Conservation (phyloP, 2,113 vertebrate genomes). For the Cisticola juncidis region DNA sequence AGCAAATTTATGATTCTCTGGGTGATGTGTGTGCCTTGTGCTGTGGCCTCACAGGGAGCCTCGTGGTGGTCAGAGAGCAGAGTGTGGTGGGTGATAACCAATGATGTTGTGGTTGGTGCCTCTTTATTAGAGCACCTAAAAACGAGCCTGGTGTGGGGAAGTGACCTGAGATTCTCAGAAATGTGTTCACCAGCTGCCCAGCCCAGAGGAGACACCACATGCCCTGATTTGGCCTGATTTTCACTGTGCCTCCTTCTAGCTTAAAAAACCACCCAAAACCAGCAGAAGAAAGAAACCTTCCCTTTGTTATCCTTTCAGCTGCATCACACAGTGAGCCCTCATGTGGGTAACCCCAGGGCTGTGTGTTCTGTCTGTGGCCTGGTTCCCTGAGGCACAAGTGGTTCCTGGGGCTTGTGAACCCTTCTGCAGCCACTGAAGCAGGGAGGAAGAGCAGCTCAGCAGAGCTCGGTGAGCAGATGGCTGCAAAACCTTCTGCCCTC, state of each 20-base stretch:
- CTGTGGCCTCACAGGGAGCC: rapidly evolving
- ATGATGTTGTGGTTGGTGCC: rapidly evolving
- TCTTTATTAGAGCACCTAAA: neutral
- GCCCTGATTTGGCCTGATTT: neutral
- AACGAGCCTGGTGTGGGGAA: neutral
- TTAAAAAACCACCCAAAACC: neutral
- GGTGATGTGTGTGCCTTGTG: neutral
- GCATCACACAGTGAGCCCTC: too few species aligned
- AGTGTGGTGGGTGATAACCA: rapidly evolving
- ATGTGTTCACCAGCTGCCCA: neutral
- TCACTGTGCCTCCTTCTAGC: neutral
- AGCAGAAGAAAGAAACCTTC: neutral
- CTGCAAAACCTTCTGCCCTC: neutral
- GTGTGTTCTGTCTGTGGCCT: neutral
- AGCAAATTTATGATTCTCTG: neutral
- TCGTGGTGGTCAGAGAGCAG: rapidly evolving
- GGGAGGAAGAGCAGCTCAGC: neutral
- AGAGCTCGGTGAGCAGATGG: neutral
- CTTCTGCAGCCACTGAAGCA: neutral
- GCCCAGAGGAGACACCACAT: rapidly evolving
- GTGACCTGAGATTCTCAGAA: neutral
- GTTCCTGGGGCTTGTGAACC: neutral
- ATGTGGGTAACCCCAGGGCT: neutral
- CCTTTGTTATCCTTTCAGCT: neutral
- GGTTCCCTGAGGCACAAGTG: neutral